Base-by-base conservation (phyloP, 2,888 invertebrate genomes). In the Erebia ligea region DNA sequence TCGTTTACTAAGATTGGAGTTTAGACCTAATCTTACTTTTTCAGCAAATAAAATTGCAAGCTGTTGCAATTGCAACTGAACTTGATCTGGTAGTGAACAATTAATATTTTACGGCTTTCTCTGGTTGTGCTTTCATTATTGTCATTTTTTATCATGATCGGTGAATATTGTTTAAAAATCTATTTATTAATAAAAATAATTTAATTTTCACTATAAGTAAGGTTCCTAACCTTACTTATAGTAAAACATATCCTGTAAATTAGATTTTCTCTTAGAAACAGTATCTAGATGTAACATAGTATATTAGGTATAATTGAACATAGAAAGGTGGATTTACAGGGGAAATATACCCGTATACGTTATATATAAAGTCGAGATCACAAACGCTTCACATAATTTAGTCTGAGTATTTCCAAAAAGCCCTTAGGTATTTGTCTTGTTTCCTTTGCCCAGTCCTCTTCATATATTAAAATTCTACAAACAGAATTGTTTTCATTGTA, bases 401-500 rank as follows among this genome's bases (percentile, higher is more conserved):
- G 66, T 63, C 68, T 63, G 67, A 71, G 75, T 75, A 74, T 75
- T 77, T 72, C 71, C 70, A 75, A 77, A 77, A 75, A 78, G 75
- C 70, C 75, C 70, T 72, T 75, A 75, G 75, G 77, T 69, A 64
- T 71, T 71, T 67, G 54, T 69, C 64, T 71, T 67, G 66, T 62
- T 63, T 59, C 68, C 62, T 67, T 62, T 59, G 63, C 58, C 66
- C 71, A 69, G 66, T 71, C 68, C 52, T 69, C 66, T 64, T 69
- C 79, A 79, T 78, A 79, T 82, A 84, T 84, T 83, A 48, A 83
- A 81, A 83, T 84, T 84, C 78, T 82, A 80, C 77, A 78, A 76
- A 73, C 75, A 70, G 70, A 77, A 78, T 80, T 80, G 80, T 77
- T 80, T 79, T 77, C 79, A 78, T 80, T 67, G 67, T 42, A 34